These are phyloP conservation scores for Chrysoperla carnea DNA, from an alignment of 1,140 invertebrate species.

Conservation along the genomic window DNA sequence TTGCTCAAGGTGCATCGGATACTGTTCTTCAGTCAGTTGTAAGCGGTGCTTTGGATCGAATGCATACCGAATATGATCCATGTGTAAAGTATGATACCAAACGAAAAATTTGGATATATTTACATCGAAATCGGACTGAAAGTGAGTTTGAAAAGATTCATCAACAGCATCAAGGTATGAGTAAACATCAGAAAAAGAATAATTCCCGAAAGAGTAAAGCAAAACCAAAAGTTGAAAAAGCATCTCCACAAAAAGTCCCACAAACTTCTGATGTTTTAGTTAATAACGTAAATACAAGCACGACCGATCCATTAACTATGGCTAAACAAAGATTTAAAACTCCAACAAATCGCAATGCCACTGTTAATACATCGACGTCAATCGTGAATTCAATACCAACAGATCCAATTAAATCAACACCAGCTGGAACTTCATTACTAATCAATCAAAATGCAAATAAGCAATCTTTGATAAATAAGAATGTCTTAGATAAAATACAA, in stretches of 20 bases:
- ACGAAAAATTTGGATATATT: conserved; percentile 79
- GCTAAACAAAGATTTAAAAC: conserved; percentile 2
- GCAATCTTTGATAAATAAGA: no score
- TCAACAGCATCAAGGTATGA: conserved; percentile 40
- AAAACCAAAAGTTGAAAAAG: conserved; percentile 21
- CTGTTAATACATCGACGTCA: not conserved
- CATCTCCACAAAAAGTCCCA: conserved; percentile 2
- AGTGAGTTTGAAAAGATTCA: conserved; percentile 56
- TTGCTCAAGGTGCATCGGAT: conserved; percentile 52
- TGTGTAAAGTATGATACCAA: conserved; percentile 82
- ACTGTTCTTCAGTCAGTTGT: conserved; percentile 66
- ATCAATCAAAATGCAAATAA: not conserved
- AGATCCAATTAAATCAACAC: not conserved
- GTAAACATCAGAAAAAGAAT: conserved; percentile 30
- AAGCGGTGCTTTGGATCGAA: conserved; percentile 69
- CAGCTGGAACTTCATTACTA: conserved; percentile 1
- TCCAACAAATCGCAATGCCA: not conserved
- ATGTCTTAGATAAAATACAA: no score
- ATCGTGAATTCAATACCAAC: conserved; percentile 1
- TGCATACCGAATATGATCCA: conserved; percentile 78
- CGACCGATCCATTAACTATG: not conserved
- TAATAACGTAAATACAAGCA: not conserved
- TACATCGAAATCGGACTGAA: conserved; percentile 57
- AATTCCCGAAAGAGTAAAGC: conserved; percentile 22
- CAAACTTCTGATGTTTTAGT: not conserved